These are phyloP conservation scores for Cynopterus sphinx DNA, from an alignment of 2,797 vertebrate species.

Conservation along the genomic window DNA sequence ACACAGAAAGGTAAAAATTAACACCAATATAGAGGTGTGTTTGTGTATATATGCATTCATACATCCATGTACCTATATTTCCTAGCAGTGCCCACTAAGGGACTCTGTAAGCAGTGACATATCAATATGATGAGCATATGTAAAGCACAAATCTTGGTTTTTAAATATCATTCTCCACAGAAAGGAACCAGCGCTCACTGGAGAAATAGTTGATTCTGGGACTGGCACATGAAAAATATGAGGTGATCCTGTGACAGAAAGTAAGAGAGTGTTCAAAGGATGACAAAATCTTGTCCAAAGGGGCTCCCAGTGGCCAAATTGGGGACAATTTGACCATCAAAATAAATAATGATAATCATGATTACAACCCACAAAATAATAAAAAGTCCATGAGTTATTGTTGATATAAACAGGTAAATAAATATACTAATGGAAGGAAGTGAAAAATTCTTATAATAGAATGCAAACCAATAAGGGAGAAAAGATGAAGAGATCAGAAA, in stretches of 20 bases:
- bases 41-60: background rate
- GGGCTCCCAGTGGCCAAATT: background rate
- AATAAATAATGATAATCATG: background rate
- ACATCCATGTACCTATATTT: background rate
- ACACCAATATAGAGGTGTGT: background rate
- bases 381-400: background rate
- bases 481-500: background rate
- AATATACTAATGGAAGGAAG: background rate
- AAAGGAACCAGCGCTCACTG: background rate
- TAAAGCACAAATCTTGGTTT: background rate
- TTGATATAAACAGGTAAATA: background rate
- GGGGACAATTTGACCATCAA: background rate
- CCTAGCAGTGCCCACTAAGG: background rate
- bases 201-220: background rate
- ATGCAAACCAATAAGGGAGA: background rate
- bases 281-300: background rate
- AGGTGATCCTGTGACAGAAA: background rate
- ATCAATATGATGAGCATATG: background rate
- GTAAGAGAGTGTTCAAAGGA: background rate
- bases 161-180: background rate
- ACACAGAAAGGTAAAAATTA: background rate
- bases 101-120: background rate
- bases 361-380: background rate
- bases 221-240: background rate
- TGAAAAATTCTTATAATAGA: background rate